Base-by-base conservation (phyloP, 30 jellyfish, hydroid and myxozoan species). In the Mastigias papua region DNA sequence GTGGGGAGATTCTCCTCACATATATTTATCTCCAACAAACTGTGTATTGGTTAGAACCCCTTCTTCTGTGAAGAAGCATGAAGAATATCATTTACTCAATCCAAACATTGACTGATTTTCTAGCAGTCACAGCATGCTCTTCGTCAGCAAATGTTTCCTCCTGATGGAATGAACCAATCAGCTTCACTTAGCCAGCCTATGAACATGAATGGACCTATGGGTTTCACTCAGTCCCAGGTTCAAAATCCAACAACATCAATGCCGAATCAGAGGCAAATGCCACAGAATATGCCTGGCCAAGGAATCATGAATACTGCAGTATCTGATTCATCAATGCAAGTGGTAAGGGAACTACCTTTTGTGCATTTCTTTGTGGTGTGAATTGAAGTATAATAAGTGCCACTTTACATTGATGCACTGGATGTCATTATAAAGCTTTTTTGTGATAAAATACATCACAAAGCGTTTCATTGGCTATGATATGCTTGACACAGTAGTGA, bases 181-280 rank as follows among this genome's bases (percentile, higher is more conserved):
- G 98, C 70, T 13, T 75, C 86, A 0, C 30, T 89, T 78, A 89
- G 80, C 80, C 90, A 90, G 42, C 58, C 64, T 61, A 76, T 92
- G 95, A 82, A 54, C 69, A 76, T 92, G 92, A 94, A 89, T 62
- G 97, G 97, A 60, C 97, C 97, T 6, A 68, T 77, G 64, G 98
- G 97, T 31, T 89, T 84, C 70, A 95, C 92, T 26, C 98, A 87
- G 63, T 73, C 87, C 22, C 86, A 73, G 35, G 70, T 58, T 15
- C 89, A 82, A 48, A 88, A 79, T 42, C 97, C 90, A 68, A 67
- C 91, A 27, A 86, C 83, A 21, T 63, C 87, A 35, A 78, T 92
- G 97, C 93, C 73, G 37, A 73, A 20, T 26, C 97, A 89, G 28
- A 34, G 97, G 58, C 93, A 82, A 27, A 73, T 81, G 51, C 85